These are phyloP conservation scores for Seriola aureovittata DNA, from an alignment of 2,113 vertebrate genomes.

Conservation along the genomic window DNA sequence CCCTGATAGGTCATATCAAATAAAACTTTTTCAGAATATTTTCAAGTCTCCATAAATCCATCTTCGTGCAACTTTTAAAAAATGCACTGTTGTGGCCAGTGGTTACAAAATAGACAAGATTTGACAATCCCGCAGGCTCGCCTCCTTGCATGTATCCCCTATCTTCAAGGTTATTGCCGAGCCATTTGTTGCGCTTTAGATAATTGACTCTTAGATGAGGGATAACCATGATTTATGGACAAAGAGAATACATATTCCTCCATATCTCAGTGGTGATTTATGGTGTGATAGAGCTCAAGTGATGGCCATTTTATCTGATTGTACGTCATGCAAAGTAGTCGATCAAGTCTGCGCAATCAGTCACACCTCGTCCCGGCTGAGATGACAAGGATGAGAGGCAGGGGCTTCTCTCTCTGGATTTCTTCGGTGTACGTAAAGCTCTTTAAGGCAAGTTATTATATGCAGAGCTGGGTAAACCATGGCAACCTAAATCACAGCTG, in stretches of 20 bases:
- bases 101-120: slow-evolving; percentile 28
- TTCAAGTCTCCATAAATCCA: slow-evolving; percentile 60
- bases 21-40: slow-evolving; percentile 26
- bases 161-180: slow-evolving; percentile 79
- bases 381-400: slow-evolving; percentile 66
- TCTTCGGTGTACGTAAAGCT: slow-evolving; percentile 59
- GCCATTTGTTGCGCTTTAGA: slow-evolving; percentile 78
- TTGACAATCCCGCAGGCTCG: slow-evolving; percentile 10
- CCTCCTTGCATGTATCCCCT: slow-evolving; percentile 41
- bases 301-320: slow-evolving; percentile 84
- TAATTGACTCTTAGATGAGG: slow-evolving; percentile 84
- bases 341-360: slow-evolving; percentile 77
- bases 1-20: slow-evolving; percentile 27
- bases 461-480: slow-evolving; percentile 56
- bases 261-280: slow-evolving; percentile 83
- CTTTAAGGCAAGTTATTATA: slow-evolving; percentile 67
- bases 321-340: slow-evolving; percentile 84
- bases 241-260: slow-evolving; percentile 81
- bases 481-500: slow-evolving; percentile 67
- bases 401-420: slow-evolving; percentile 47
- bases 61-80: slow-evolving; percentile 7
- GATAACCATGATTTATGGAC: slow-evolving; percentile 83
- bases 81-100: slow-evolving; percentile 16
- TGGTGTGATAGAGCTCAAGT: slow-evolving; percentile 71
- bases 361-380: slow-evolving; percentile 64